phyloP scores from a whole-genome alignment of 2,113 vertebrate species.

The Cyprinus carpio region DNA sequence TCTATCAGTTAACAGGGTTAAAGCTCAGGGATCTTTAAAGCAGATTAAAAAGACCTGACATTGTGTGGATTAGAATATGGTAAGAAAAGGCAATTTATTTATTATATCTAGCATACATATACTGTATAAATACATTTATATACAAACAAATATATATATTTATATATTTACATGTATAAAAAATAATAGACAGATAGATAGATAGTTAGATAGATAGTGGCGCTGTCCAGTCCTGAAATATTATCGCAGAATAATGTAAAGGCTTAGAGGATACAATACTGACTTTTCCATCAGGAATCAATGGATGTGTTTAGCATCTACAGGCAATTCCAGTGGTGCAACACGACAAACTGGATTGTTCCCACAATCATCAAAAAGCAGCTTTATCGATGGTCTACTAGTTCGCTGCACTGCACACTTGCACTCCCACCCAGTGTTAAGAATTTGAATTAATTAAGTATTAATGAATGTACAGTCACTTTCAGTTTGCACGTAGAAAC shows the following conservation, averaged over 20 bases:
- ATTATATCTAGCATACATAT: background rate
- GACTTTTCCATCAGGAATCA: background rate
- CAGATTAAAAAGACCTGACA: background rate
- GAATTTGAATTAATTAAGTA: conserved; percentile 19
- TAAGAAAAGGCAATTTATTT: background rate
- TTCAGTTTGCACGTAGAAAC: background rate
- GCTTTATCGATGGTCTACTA: background rate
- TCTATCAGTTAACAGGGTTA: background rate
- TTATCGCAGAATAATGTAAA: background rate
- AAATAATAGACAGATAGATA: no score
- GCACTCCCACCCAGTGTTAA: background rate
- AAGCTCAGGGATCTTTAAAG: background rate
- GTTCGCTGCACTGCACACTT: background rate
- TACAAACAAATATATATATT: no score
- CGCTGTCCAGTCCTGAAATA: no score
- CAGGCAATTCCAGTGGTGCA: background rate
- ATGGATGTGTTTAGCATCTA: background rate
- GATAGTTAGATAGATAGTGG: no score
- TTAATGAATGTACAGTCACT: background rate
- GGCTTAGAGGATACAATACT: background rate
- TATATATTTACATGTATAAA: no score
- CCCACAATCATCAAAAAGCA: background rate
- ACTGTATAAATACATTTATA: no score
- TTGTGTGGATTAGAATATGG: background rate
- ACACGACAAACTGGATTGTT: no score